phyloP scores from a whole-genome alignment of 2,888 invertebrate species.

The Suillia variegata region DNA sequence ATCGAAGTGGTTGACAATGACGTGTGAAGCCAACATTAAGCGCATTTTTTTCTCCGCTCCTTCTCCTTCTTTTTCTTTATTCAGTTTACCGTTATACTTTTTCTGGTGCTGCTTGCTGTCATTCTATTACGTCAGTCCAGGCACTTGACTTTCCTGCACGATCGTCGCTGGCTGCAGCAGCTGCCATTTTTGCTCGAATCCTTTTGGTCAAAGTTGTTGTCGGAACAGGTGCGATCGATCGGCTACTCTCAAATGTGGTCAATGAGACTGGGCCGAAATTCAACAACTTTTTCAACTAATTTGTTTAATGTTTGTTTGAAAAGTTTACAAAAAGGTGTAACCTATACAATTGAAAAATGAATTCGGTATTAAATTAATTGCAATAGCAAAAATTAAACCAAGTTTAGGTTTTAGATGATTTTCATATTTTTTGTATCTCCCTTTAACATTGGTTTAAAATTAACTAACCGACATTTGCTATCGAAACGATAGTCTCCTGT shows the following conservation, averaged over 20 bases:
- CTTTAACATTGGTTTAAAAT: no score
- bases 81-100: constrained; percentile 16
- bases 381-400: no score
- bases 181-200: constrained; percentile 18
- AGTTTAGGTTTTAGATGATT: no score
- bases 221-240: not conserved
- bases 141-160: not conserved
- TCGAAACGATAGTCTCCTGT: no score
- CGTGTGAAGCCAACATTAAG: constrained; percentile 16
- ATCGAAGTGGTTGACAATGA: constrained; percentile 15
- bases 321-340: no score
- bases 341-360: no score
- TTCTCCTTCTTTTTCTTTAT: not conserved
- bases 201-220: no score
- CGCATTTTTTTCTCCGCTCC: not conserved
- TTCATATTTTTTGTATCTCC: no score
- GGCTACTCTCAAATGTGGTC: constrained; percentile 18
- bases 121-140: constrained; percentile 17
- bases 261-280: not conserved
- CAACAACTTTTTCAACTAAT: no score
- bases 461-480: no score
- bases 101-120: not conserved
- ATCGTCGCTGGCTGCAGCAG: constrained; percentile 9
- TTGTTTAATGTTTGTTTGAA: no score
- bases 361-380: no score